These are phyloP conservation scores for Chionis minor DNA, from an alignment of 2,113 vertebrate genomes.

Conservation along the genomic window DNA sequence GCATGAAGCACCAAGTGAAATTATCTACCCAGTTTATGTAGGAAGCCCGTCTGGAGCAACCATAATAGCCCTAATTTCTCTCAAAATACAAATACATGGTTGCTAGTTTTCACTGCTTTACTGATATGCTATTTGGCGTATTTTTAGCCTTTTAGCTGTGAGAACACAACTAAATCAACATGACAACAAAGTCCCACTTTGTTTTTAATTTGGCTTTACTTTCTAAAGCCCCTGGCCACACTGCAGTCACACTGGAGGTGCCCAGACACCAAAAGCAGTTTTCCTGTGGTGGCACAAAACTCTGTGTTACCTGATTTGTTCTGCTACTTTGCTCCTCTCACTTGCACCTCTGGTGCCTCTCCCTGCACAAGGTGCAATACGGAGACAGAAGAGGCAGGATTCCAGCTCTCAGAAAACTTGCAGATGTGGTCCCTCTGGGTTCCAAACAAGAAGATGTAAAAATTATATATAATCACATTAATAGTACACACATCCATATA, in stretches of 20 bases:
- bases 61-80: slow-evolving; percentile 5
- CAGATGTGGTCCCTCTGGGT: neutral
- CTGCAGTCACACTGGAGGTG: neutral
- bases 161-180: neutral
- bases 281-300: neutral
- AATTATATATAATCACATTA: neutral
- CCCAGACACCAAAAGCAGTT: neutral
- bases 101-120: neutral
- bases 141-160: neutral
- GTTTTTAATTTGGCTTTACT: neutral
- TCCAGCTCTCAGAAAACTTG: neutral
- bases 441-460: neutral
- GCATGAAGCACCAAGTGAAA: slow-evolving; percentile 37
- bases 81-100: neutral
- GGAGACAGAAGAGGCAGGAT: neutral
- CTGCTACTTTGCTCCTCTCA: neutral
- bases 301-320: neutral
- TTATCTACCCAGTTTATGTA: neutral
- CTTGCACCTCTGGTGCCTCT: neutral
- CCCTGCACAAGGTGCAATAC: neutral
- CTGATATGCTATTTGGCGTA: neutral
- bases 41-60: slow-evolving; percentile 16
- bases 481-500: neutral
- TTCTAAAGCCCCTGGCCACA: neutral
- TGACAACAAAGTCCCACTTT: neutral